Conservation (phyloP, 2,888 invertebrate genomes). For the Apodemia zela region DNA sequence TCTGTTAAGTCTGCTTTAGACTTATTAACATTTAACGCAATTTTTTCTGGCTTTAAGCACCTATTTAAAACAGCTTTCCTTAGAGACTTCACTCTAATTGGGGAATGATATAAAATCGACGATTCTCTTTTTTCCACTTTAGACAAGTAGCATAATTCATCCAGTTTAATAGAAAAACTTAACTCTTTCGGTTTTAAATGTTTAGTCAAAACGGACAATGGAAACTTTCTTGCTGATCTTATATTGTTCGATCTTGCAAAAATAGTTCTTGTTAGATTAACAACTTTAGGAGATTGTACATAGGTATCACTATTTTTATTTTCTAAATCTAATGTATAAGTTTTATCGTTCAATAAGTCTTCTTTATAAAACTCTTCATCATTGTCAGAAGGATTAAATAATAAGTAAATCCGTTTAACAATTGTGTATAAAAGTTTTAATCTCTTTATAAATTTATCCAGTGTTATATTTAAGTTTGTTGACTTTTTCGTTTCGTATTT, state of each 20-base stretch:
- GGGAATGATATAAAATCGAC: conserved; percentile 58
- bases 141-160: conserved; percentile 51
- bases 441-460: conserved; percentile 56
- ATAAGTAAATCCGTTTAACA: conserved; percentile 50
- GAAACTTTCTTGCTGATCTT: conserved; percentile 50
- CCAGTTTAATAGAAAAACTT: conserved; percentile 62
- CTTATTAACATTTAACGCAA: not conserved
- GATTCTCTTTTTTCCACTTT: conserved; percentile 42
- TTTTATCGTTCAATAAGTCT: conserved; percentile 43
- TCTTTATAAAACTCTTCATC: conserved; percentile 52
- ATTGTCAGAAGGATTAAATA: conserved; percentile 58
- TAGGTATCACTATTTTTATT: conserved; percentile 46
- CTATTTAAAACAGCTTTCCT: conserved; percentile 56
- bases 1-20: conserved; percentile 17
- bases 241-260: conserved; percentile 54
- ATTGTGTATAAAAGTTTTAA: conserved; percentile 63
- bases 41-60: conserved; percentile 36
- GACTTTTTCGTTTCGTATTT: conserved; percentile 45
- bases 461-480: conserved; percentile 40
- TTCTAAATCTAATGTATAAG: conserved; percentile 47
- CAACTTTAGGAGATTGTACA: conserved; percentile 43
- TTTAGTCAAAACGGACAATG: conserved; percentile 52
- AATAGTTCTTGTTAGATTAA: conserved; percentile 52
- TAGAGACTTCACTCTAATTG: conserved; percentile 51
- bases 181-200: conserved; percentile 51